A percentile compares a stretch with the other conserved stretches of the same genome.
These are phyloP conservation scores for Pampusana beccarii DNA, from an alignment of 2,113 vertebrate genomes.

Conservation along the genomic window DNA sequence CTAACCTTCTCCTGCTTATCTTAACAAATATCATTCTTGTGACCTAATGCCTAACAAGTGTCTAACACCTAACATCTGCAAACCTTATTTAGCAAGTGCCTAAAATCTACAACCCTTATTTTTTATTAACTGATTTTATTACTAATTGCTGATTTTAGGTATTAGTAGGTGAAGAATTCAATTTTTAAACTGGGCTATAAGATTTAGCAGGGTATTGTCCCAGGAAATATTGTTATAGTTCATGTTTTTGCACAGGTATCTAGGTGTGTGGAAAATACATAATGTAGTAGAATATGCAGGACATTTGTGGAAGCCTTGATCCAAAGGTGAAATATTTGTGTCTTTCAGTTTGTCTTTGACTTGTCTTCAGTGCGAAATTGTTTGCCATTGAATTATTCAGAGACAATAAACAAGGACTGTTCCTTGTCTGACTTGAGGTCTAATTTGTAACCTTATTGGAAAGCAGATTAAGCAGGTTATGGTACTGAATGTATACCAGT, in stretches of 20 bases:
- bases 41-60: too few species aligned
- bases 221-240: neutral
- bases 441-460: neutral
- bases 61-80: too few species aligned
- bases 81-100: too few species aligned
- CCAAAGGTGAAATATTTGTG: neutral
- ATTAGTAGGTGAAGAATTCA: neutral
- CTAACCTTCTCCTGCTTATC: too few species aligned
- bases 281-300: neutral
- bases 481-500: neutral
- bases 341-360: neutral
- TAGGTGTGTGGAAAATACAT: neutral
- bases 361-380: neutral
- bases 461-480: neutral
- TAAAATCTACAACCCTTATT: too few species aligned
- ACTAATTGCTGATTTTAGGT: too few species aligned
- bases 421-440: neutral
- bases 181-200: neutral
- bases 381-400: neutral
- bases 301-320: neutral
- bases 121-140: too few species aligned
- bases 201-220: neutral
- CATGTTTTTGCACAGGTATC: neutral
- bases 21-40: too few species aligned
- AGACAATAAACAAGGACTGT: neutral